Base-by-base conservation (phyloP, 2,888 invertebrate genomes). In the Aphodius sticticus region DNA sequence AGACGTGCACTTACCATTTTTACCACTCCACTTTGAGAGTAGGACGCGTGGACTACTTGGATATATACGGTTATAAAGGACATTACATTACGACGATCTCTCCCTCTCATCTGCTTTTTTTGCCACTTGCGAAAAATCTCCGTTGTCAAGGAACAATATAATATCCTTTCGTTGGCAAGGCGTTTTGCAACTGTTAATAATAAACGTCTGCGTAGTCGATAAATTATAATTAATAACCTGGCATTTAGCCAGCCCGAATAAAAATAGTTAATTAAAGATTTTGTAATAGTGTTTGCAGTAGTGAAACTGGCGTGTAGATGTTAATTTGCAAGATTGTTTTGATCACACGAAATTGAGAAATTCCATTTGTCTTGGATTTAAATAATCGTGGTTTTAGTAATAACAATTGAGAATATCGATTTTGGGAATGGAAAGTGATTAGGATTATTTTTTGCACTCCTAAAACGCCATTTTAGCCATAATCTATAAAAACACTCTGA, bases 1-100 rank as follows among this genome's bases (percentile, higher is more conserved):
- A 53, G 53, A 53, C 53, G 53, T 53, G 53, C 53, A 53, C 53
- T 53, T 53, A 53, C 53, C 53, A 53, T 53, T 53, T 53, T 53
- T 53, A 53, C 53, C 53, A 53, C 53, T 53, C 53, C 7, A 53
- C 53, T 53, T 53, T 12, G 53, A 53, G 53, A 9, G 53, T 53
- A 53, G 53, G 53, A 53, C 53, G 7, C 53, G 53, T 53, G 53
- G 53, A 53, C 53, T 53, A 53, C 53, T 9, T 2, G 9, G 12
- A 12, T 7, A 53, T 53, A 53, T 53, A 53, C 53, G 53, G 53
- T 53, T 53, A 7, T 12, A 12, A 5, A 53, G 53, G 53, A 53
- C 53, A 53, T 53, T 53, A 53, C 12, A 53, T 53, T 53, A 53
- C 53, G 7, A 53, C 53, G 53, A 53, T 53, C 1, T 53, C 53